Evolutionary conservation across 2,888 invertebrate species (phyloP), one percentile per base, ranked within the genome.

Genomic region (Leucoma salicis): DNA sequence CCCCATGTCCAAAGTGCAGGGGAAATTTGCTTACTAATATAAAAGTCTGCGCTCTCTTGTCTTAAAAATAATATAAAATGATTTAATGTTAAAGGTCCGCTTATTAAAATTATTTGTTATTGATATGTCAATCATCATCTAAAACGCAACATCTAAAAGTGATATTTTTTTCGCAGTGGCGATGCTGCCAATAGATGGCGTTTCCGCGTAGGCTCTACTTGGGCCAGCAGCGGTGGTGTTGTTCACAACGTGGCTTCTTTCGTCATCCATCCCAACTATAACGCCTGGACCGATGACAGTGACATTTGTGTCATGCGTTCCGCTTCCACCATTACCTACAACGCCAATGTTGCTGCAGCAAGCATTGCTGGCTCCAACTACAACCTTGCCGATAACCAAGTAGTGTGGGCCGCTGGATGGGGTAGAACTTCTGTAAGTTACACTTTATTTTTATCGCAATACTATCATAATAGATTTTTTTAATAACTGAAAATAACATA

Each of bases 301-400:
- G 78, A 81, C 31, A 39, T 81, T 6, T 57, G 65, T 2, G 50
- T 81, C n/a, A 8, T 77, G 1, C 68, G 66, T 6, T 37, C 56
- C 1, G 25, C 60, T 1, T 31, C 50, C 3, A 33, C 13, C 3
- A 60, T 65, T 2, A 6, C n/a, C 3, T 61, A 42, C 15, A 53
- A 41, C 35, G 41, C 42, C 2, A 25, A 16, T 0, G 48, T 49
- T 6, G 48, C 36, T 0, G 31, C 58, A 0, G 65, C 39, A 38
- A 44, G 42, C 10, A 65, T 78, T 7, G 70, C 74, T 42, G 65
- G 76, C 0, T 1, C 58, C 12, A 70, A 59, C 43, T 77, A 71
- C 44, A 46, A 49, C 35, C 40, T 75, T 3, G 57, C 21, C 7
- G 77, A 78, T 32, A 64, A 71, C 39, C 52, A 59, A 39, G 51